phyloP scores from a whole-genome alignment of 1,140 invertebrate genomes.

The Lysiphlebus fabarum region DNA sequence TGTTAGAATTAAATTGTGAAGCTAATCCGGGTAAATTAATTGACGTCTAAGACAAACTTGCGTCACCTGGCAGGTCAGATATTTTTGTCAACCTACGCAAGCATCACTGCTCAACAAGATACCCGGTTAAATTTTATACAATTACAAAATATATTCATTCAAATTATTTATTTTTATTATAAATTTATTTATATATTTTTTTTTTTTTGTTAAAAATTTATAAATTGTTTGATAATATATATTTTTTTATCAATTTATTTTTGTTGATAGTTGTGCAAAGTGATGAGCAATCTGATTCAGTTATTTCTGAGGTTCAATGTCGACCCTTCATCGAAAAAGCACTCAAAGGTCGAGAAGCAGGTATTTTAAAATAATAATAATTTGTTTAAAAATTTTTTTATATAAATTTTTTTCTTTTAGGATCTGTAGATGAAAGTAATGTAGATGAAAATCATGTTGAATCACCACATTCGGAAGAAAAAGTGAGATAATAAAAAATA shows the following conservation, averaged over 20 bases:
- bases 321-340: constrained; percentile 86
- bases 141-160: too few species aligned
- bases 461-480: neutral
- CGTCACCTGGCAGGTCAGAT: constrained; percentile 38
- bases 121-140: too few species aligned
- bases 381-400: neutral
- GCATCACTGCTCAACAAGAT: too few species aligned
- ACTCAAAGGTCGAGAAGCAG: constrained; percentile 69
- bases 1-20: too few species aligned
- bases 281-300: constrained; percentile 52
- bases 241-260: neutral
- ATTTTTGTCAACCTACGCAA: constrained; percentile 32
- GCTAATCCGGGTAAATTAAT: constrained; percentile 19
- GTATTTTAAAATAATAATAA: constrained; percentile 44
- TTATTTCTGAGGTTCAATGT: constrained; percentile 75
- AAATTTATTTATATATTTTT: too few species aligned
- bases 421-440: constrained; percentile 17
- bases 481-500: neutral
- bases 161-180: too few species aligned
- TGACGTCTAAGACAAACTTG: constrained; percentile 32
- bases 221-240: neutral
- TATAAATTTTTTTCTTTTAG: constrained; percentile 1
- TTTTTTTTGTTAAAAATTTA: neutral
- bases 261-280: constrained; percentile 55
- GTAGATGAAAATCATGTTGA: constrained; percentile 42